Conservation (phyloP, 2,113 vertebrate species). For the Eira barbara region DNA sequence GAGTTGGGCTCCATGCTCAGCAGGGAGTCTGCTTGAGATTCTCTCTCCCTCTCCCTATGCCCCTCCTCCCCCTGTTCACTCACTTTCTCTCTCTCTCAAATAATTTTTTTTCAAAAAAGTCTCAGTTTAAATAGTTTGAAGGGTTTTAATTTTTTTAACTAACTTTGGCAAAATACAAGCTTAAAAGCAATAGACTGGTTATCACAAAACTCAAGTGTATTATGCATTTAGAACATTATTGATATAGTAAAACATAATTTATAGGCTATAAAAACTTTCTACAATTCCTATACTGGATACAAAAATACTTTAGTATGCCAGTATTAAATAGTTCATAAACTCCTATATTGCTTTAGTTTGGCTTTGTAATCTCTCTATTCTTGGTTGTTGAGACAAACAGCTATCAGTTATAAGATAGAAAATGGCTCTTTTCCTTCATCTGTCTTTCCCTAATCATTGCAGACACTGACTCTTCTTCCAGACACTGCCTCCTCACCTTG, state of each 20-base stretch:
- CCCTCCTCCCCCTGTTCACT: not conserved
- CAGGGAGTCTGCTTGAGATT: too few species aligned
- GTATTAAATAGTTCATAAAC: slow-evolving; percentile 79
- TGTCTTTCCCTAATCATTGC: not conserved
- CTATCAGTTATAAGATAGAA: not conserved
- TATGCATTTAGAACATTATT: slow-evolving; percentile 53
- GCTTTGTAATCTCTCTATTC: slow-evolving; percentile 38
- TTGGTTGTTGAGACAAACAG: slow-evolving; percentile 3
- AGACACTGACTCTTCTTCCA: not conserved
- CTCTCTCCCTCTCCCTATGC: not conserved
- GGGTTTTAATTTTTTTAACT: slow-evolving; percentile 40
- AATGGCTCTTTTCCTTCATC: not conserved
- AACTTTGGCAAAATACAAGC: slow-evolving; percentile 46
- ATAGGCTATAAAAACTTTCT: slow-evolving; percentile 60
- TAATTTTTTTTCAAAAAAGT: not conserved
- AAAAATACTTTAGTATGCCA: slow-evolving; percentile 72
- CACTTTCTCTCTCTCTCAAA: not conserved
- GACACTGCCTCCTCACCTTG: not conserved
- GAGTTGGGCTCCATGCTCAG: not conserved
- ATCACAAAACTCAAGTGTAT: slow-evolving; percentile 51
- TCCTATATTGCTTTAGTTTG: slow-evolving; percentile 73
- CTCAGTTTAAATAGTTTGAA: not conserved
- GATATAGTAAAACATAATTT: slow-evolving; percentile 69
- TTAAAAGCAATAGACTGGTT: slow-evolving; percentile 59
- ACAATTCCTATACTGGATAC: slow-evolving; percentile 69